Evolutionary conservation across 2,888 invertebrate genomes (phyloP), one percentile per base, ranked within the genome.

Genomic region (Tenthredo mesomela): DNA sequence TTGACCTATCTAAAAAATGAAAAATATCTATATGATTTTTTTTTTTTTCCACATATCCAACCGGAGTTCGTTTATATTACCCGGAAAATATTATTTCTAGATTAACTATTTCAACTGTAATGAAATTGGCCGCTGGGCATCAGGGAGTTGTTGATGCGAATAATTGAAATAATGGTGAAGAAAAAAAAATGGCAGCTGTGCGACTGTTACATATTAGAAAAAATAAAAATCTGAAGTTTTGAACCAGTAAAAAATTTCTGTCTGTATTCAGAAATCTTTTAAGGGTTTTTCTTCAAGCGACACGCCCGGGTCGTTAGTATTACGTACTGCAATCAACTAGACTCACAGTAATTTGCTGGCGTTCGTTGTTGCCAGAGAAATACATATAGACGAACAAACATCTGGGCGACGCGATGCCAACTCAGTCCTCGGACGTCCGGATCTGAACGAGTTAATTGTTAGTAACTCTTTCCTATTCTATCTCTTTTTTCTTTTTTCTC

Each of bases 261-360:
- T n/a, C 54, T 7, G 0, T 54, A 54, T 50, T n/a, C 54, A n/a
- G 54, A 54, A 10, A n/a, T 54, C n/a, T 54, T 54, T 54, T 7
- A 18, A n/a, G n/a, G 18, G 7, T 2, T 18, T 54, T 54, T 54
- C n/a, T n/a, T n/a, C 7, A n/a, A 54, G 33, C 67, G 6, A 67
- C 25, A 3, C 12, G 18, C 7, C 15, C 3, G 25, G 67, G 33
- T 65, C 65, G 65, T 65, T 65, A 65, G 29, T 12, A 65, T 15
- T 25, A 25, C 33, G n/a, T 40, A 40, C n/a, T 73, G 43, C 43
- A 73, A 73, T 73, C 71, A 73, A 73, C 71, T n/a, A 73, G 71
- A 73, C 71, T 40, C 21, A 43, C 21, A 43, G 40, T 73, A 73
- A 43, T 73, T 73, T 43, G 12, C 21, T 43, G 43, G 40, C n/a